Evolutionary conservation across 2,888 invertebrate genomes (phyloP), one percentile per base, ranked within the genome.

Genomic region (Lithophane leautieri): DNA sequence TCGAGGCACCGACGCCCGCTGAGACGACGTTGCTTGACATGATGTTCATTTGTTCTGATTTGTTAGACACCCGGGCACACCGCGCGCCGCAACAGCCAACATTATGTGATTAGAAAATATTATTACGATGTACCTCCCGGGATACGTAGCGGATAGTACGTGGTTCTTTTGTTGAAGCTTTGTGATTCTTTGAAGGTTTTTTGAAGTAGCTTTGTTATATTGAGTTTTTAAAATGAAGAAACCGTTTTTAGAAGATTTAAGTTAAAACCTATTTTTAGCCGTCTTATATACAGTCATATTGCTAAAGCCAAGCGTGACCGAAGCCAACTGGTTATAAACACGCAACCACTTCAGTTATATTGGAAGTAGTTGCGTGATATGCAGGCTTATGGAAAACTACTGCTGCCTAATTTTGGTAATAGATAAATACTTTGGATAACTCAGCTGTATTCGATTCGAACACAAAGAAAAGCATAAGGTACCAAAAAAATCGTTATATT

Each of bases 1-100:
- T 85, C 86, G 86, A 68, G 82, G 78, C 73, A 71, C 76, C 87
- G 84, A 78, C 90, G 88, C 93, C 94, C 92, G 91, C 91, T 90
- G 93, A 92, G 94, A 92, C 93, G 88, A 89, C 89, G 90, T 90
- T 90, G 91, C 90, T 91, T 91, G 91, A 94, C 93, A 93, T 91
- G 90, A 89, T 92, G 93, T 92, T 93, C 93, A 94, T 94, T 94
- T 94, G 94, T 94, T 92, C 91, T 93, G 93, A 94, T 94, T 94
- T 94, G 93, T 94, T 92, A 91, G 91, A 93, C 91, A 91, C 89
- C 85, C 85, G 85, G 85, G 82, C 82, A 84, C 84, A 88, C 86
- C 86, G 88, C 89, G 86, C 88, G 86, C 86, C 86, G 66, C 84
- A 81, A 84, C 88, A 82, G 82, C 83, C 83, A 89, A 90, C 90